phyloP scores from a whole-genome alignment of 2,113 vertebrate genomes.

The Myiopsitta monachus region DNA sequence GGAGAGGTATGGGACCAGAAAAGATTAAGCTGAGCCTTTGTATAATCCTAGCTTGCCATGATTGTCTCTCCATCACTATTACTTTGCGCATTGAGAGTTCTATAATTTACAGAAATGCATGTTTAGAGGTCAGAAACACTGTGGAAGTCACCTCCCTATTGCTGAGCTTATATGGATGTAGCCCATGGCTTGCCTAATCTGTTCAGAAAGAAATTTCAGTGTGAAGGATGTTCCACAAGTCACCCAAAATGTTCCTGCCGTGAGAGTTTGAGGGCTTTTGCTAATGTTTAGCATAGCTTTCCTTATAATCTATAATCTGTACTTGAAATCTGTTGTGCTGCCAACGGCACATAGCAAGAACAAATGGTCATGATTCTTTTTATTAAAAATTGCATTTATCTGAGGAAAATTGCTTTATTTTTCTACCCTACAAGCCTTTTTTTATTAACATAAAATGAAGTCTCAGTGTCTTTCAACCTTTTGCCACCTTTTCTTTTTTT shows the following conservation, averaged over 20 bases:
- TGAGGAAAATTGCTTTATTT: neutral
- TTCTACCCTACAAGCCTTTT: neutral
- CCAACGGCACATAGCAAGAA: neutral
- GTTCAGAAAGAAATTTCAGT: neutral
- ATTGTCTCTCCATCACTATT: neutral
- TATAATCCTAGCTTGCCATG: neutral
- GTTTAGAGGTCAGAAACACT: neutral
- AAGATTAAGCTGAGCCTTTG: neutral
- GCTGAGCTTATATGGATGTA: neutral
- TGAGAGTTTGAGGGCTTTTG: neutral
- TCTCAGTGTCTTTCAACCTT: neutral
- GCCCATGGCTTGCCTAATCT: neutral
- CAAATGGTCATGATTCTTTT: neutral
- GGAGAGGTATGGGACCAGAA: neutral
- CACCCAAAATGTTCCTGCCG: neutral
- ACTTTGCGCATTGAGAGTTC: neutral
- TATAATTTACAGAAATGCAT: neutral
- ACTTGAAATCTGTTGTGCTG: neutral
- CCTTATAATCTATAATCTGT: neutral
- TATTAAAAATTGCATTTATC: neutral
- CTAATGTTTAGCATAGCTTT: neutral
- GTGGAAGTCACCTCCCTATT: neutral
- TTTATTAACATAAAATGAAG: neutral
- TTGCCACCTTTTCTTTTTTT: neutral
- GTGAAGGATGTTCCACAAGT: neutral